Conservation (phyloP, 2,888 invertebrate genomes). For the Agelastica alni region DNA sequence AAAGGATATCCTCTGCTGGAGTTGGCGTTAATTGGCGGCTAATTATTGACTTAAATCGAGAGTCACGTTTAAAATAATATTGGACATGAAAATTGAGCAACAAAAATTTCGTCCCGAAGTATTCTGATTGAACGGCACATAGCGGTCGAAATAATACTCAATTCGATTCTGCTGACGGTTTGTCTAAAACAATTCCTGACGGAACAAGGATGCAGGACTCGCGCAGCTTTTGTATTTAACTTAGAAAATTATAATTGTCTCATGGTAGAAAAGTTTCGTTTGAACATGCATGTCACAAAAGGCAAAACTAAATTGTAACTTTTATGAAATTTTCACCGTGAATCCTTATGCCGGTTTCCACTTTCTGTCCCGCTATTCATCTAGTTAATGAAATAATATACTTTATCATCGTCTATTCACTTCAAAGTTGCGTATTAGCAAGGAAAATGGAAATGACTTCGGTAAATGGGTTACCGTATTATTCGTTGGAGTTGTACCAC, state of each 20-base stretch:
- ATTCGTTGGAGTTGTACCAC: too few species aligned
- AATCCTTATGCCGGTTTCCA: constrained; percentile 20
- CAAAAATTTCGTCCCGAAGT: too few species aligned
- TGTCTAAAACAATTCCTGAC: constrained; percentile 10
- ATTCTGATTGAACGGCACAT: neutral
- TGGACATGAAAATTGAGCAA: too few species aligned
- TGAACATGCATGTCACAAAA: constrained; percentile 28
- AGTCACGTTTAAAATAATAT: too few species aligned
- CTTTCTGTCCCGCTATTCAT: constrained; percentile 18
- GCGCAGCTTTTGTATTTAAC: constrained; percentile 11
- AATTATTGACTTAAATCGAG: too few species aligned
- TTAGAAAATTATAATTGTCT: constrained; percentile 23
- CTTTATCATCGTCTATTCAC: constrained; percentile 18
- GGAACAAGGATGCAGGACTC: constrained; percentile 1
- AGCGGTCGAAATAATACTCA: constrained; percentile 8
- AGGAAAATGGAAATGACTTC: constrained; percentile 12
- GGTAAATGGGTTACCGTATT: constrained; percentile 5
- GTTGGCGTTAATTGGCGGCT: too few species aligned
- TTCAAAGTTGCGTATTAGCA: constrained; percentile 13
- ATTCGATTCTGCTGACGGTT: constrained; percentile 11
- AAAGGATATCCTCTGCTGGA: too few species aligned
- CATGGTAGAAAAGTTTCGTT: constrained; percentile 18
- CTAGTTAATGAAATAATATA: constrained; percentile 25
- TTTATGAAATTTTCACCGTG: constrained; percentile 30
- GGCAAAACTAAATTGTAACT: constrained; percentile 26